Base-by-base conservation (phyloP, 2,888 invertebrate genomes). In the Lobophora halterata region DNA sequence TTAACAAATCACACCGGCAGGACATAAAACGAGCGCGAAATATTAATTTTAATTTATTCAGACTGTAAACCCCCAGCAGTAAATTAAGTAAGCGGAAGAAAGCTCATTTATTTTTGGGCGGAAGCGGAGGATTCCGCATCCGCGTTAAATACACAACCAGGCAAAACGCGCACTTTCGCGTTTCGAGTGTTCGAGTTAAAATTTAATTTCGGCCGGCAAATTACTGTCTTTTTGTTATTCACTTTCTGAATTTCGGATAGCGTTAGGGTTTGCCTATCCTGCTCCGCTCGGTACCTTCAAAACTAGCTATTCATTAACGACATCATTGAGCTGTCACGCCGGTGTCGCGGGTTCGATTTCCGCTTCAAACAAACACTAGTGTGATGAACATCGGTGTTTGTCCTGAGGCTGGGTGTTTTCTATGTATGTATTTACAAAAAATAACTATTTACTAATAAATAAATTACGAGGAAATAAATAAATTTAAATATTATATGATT, bases 61-160 rank as follows among this genome's bases (percentile, higher is more conserved):
- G 67, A 67, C 67, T 67, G 71, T 69, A 72, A 76, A 70, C 75
- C 69, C 69, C 36, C 65, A 67, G 74, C 76, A 74, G 77, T 81
- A 79, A 82, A 83, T 86, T 85, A 83, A 85, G 79, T 80, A 80
- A 80, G 80, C 85, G 83, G 86, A 86, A 86, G 85, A 83, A 83
- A 80, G 77, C 80, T 83, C 82, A 80, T 85, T 85, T 83, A 83
- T 83, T 86, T 85, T 83, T 85, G 79, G 81, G 70, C 81, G 83
- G 86, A 83, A 79, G 83, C 76, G 79, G 80, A 71, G 76, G 76
- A 82, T 77, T 82, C 78, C 80, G 79, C 81, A 83, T 86, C 83
- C 83, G 82, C 81, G 80, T 80, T 82, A 82, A 85, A 83, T 79
- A 83, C 78, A 81, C 79, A 79, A 75, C 72, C 77, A 80, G 68